Base-by-base conservation (phyloP, 2,113 vertebrate species). In the Cromileptes altivelis region DNA sequence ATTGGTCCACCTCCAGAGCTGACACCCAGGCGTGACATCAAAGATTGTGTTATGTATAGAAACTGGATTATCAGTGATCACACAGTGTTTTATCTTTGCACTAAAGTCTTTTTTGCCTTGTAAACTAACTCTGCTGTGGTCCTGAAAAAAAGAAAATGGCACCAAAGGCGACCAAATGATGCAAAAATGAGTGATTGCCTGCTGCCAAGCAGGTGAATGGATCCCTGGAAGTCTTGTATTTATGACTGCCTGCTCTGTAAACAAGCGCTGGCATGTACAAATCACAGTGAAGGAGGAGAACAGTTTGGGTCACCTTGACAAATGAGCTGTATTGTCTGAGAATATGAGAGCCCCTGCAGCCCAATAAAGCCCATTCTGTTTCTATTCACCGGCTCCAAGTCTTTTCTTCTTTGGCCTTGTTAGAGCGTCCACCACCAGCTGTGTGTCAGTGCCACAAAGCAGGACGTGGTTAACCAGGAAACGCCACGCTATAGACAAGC, bases 291-390 rank as follows among this genome's bases (percentile, higher is more conserved):
- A 73, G 52, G 56, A 64, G 67, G 33, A 84, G 30, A 91, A 80
- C 78, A 89, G 72, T 89, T 84, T 82, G 71, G 88, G 91, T 94
- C 93, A 93, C 92, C 93, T 94, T 94, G 93, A 93, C 93, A 91
- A 94, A 94, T 88, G 91, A 91, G 89, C 88, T 68, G 80, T 88
- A 87, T 92, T 92, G 90, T 93, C 47, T 89, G 77, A 70, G 87
- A 81, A 80, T 81, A 86, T 84, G 87, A 88, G 75, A 84, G 74
- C 72, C 69, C 75, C 85, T 64, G 86, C 84, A 72, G 83, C 72
- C 76, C 78, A 85, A 74, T 86, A 80, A 85, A 89, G 76, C 78
- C 70, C 27, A 42, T 80, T 81, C 73, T 80, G 70, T 55, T 64
- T 82, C 80, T 18, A 69, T 89, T 92, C 73, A 85, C 60, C 3